Evolutionary conservation across 1,140 invertebrate genomes (phyloP), one percentile per base, ranked within the genome.

Genomic region (Cydia amplana): DNA sequence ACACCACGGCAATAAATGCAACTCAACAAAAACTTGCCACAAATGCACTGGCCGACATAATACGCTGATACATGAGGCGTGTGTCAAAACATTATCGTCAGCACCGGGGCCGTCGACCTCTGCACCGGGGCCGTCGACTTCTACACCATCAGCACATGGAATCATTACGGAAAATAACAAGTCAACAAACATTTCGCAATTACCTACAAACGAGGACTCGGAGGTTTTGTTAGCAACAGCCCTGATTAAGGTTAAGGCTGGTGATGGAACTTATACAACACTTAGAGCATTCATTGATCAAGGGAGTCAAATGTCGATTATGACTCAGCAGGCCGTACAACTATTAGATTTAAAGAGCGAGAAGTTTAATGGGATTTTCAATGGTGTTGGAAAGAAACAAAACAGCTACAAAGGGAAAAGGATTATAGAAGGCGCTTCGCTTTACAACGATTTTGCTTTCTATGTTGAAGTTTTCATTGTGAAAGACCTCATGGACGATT

Each of bases 291-390:
- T 77, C 14, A 74, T 77, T 40, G 76, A 77, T 18, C 76, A 65
- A 18, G 76, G 76, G 14, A 51, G 60, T 67, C 72, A 74, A 73
- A 70, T 78, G 67, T 78, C 74, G n/a, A 28, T 80, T 2, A 76
- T 80, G 51, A 73, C 77, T 18, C 73, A 75, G 23, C 4, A 74
- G 14, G 77, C 79, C 12, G 77, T 77, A 0, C 79, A 80, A 72
- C 4, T 55, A 12, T 46, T 80, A 72, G 40, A 51, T 10, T 18
- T 80, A 4, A 25, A 25, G 25, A 76, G 78, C 64, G 12, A 75
- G 20, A 55, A 51, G 20, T 79, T 73, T 36, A 65, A 77, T 60
- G 78, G 74, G 40, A n/a, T 43, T 2, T 67, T 79, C 12, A 65
- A 43, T 25, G 78, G 75, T 25, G 72, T 79, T 20, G 78, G 78